Conservation (phyloP, 30 jellyfish, hydroid and myxozoan species). For the Catostylus mosaicus region DNA sequence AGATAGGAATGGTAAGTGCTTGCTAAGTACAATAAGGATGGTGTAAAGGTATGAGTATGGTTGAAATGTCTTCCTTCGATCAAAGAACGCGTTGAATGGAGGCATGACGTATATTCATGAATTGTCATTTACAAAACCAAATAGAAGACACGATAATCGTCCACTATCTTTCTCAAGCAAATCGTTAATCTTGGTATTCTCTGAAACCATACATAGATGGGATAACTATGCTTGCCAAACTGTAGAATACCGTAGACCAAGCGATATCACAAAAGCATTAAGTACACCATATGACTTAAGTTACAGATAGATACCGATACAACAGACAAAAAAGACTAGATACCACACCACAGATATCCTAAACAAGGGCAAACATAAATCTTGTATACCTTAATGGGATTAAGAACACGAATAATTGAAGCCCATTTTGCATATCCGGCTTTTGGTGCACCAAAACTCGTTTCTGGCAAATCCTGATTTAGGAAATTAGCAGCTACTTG, state of each 20-base stretch:
- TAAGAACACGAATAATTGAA: conserved; percentile 84
- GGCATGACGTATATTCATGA: no score
- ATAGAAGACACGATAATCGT: conserved; percentile 28
- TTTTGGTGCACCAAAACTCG: conserved; percentile 94
- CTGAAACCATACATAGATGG: conserved; percentile 37
- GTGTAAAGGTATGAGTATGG: no score
- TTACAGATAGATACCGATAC: neutral
- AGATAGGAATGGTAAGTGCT: no score
- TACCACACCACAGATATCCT: neutral
- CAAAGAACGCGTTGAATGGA: no score
- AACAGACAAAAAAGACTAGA: neutral
- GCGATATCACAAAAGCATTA: neutral
- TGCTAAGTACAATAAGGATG: no score
- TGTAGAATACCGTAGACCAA: conserved; percentile 33
- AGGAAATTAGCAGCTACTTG: conserved; percentile 94
- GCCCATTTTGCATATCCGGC: conserved; percentile 98
- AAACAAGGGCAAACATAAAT: neutral
- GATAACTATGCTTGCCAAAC: conserved; percentile 42
- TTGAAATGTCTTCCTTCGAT: no score
- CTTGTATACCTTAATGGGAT: conserved; percentile 76
- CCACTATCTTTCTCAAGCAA: conserved; percentile 71
- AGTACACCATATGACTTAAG: neutral
- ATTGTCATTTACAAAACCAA: conserved; percentile 66
- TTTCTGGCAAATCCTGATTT: conserved; percentile 88
- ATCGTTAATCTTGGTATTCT: conserved; percentile 49